Percentiles rank a stretch among this genome's conserved stretches.
Evolutionary conservation across 2,797 vertebrate genomes (phyloP).

Genomic region (Calcarius lapponicus): DNA sequence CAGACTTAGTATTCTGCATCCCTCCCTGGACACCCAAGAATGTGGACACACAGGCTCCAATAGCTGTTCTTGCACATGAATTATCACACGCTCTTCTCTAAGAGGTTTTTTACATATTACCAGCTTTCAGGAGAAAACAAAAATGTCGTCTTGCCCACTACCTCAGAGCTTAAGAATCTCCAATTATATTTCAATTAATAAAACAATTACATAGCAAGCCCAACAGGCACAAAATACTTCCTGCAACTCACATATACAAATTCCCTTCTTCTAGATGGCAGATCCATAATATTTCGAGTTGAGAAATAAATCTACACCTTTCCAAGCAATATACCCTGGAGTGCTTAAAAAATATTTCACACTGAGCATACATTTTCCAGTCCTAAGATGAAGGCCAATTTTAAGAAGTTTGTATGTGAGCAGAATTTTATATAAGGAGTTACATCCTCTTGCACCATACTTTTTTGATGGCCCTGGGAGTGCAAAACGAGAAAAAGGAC

Average conservation of each 20-base stretch:
- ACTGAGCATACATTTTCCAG: neutral
- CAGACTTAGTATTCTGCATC: neutral
- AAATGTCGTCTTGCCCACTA: neutral
- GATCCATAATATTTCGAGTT: neutral
- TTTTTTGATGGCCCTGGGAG: neutral
- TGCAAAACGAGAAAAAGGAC: constrained; percentile 6
- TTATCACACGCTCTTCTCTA: neutral
- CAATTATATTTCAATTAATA: neutral
- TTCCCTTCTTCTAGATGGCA: neutral
- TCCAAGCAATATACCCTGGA: constrained; percentile 11
- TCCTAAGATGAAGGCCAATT: neutral
- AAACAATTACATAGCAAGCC: neutral
- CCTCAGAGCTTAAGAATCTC: neutral
- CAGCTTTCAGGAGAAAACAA: neutral
- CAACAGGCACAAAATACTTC: neutral
- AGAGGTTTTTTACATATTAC: neutral
- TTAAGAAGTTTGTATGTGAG: neutral
- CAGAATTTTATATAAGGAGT: neutral
- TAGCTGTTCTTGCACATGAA: neutral
- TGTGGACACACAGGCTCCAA: neutral
- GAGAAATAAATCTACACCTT: neutral
- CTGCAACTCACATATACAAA: neutral
- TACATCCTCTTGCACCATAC: neutral
- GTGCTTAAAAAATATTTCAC: constrained; percentile 11
- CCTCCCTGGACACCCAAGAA: neutral